Evolutionary conservation across 2,797 vertebrate species (phyloP).

Genomic region (Hozukius guyotensis): DNA sequence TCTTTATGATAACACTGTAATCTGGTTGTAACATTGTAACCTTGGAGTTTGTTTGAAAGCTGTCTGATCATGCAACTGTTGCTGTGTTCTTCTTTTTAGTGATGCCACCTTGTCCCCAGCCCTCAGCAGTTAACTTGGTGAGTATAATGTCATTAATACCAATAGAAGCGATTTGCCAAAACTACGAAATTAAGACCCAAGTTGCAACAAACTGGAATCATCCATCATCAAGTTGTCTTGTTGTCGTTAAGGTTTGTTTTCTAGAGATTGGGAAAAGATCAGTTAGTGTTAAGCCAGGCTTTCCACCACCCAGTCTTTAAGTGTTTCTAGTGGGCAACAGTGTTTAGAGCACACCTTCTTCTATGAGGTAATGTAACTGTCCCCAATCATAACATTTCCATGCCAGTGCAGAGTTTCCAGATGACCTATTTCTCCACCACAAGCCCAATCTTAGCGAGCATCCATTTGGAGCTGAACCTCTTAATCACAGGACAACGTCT

Average conservation of each 20-base stretch:
- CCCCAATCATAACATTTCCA: conserved; percentile 72
- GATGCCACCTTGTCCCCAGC: conserved; percentile 21
- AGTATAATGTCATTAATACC: not conserved
- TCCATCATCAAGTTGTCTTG: not conserved
- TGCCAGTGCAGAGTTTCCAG: conserved; percentile 76
- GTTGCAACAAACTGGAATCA: not conserved
- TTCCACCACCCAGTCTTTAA: conserved; percentile 43
- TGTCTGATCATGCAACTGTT: conserved; percentile 7
- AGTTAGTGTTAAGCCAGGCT: conserved; percentile 13
- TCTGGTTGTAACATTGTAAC: not conserved
- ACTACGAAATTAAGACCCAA: not conserved
- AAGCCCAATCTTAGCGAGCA: conserved; percentile 62
- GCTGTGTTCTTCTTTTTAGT: conserved; percentile 10
- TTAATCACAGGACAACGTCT: conserved; percentile 74
- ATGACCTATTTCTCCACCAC: conserved; percentile 80
- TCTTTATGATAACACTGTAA: not conserved
- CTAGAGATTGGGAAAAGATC: conserved; percentile 14
- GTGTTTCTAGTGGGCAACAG: conserved; percentile 42
- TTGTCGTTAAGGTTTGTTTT: conserved; percentile 17
- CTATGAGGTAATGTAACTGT: conserved; percentile 68
- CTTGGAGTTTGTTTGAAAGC: conserved; percentile 20
- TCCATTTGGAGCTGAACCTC: conserved; percentile 72
- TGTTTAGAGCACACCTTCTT: conserved; percentile 69
- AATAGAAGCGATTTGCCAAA: not conserved
- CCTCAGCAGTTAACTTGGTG: conserved; percentile 7